Evolutionary conservation across 2,888 invertebrate genomes (phyloP), one percentile per base, ranked within the genome.

Genomic region (Ormyrus thymus): DNA sequence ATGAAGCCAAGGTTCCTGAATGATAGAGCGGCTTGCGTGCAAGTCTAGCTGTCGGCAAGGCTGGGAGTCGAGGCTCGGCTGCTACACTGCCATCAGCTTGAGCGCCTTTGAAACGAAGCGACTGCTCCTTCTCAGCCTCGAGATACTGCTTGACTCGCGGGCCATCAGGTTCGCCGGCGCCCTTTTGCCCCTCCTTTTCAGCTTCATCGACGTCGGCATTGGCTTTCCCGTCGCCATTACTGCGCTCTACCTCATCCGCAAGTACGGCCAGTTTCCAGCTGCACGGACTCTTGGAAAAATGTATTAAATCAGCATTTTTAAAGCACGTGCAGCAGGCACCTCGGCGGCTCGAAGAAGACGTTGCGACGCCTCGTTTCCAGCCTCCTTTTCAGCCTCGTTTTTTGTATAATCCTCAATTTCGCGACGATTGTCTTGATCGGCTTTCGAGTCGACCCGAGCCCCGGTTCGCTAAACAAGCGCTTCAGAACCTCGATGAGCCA

Each of bases 401-500:
- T 85, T 45, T 88, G 88, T 78, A 83, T 76, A 0, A 51, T 85
- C 11, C 80, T 86, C 73, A 89, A 89, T 81, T 58, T 84, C 0
- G 82, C 80, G 11, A 88, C 87, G 29, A 75, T 88, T 73, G 81
- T 82, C 46, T 84, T 87, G 71, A 87, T 88, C 76, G 84, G 84
- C 0, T 84, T 81, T 64, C 81, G 85, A 77, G 85, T 89, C 13
- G 86, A 83, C 72, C 82, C 86, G 1, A 79, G 81, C 9, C 80
- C 83, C 62, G 83, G 85, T 6, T 79, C 85, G 6, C 78, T 88
- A 29, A 80, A 83, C n/a, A 70, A 81, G 10, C 78, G 85, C 29
- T 88, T 89, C 81, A 87, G 86, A 62, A 78, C 82, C 9, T 87
- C 89, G 46, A 89, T 89, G 88, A 84, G 80, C n/a, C 73, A 85